These are phyloP conservation scores for Hirtodrosophila cameraria DNA, from an alignment of 2,888 invertebrate species.

Conservation along the genomic window DNA sequence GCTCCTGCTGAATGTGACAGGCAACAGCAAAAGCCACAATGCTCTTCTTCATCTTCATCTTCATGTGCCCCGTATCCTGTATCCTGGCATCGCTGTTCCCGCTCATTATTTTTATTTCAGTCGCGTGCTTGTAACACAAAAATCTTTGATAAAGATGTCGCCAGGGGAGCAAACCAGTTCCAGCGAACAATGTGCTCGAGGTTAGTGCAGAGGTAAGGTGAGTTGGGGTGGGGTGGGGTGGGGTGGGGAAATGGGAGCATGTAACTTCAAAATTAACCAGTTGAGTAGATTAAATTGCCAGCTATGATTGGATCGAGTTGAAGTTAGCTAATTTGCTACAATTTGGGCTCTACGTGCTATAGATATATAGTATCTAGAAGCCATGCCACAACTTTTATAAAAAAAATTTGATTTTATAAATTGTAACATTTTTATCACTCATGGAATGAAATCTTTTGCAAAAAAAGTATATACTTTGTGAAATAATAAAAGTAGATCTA, in stretches of 20 bases:
- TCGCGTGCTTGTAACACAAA: constrained; percentile 67
- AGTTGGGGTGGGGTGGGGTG: too few relatives aligned
- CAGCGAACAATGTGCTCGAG: not conserved
- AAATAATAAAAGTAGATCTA: too few relatives aligned
- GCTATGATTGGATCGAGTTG: constrained; percentile 26
- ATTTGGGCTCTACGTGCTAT: constrained; percentile 10
- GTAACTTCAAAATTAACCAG: not conserved
- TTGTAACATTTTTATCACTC: too few relatives aligned
- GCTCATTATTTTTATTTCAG: constrained; percentile 68
- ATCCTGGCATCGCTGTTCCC: constrained; percentile 13
- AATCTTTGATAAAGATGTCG: constrained; percentile 53
- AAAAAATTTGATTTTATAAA: too few relatives aligned
- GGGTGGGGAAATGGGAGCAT: not conserved
- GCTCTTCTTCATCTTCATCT: not conserved
- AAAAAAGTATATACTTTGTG: too few relatives aligned
- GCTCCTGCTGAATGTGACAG: constrained; percentile 29
- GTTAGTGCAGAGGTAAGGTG: not conserved
- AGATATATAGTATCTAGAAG: too few relatives aligned
- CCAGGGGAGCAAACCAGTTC: not conserved
- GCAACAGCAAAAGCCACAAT: constrained; percentile 27
- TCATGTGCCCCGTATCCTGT: not conserved
- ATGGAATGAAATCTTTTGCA: too few relatives aligned
- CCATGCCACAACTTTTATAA: too few relatives aligned
- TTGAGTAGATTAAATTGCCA: constrained; percentile 34
- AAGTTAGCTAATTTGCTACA: constrained; percentile 16